These are phyloP conservation scores for Saccostrea glomerata DNA, from an alignment of 1,140 invertebrate species.

Conservation along the genomic window DNA sequence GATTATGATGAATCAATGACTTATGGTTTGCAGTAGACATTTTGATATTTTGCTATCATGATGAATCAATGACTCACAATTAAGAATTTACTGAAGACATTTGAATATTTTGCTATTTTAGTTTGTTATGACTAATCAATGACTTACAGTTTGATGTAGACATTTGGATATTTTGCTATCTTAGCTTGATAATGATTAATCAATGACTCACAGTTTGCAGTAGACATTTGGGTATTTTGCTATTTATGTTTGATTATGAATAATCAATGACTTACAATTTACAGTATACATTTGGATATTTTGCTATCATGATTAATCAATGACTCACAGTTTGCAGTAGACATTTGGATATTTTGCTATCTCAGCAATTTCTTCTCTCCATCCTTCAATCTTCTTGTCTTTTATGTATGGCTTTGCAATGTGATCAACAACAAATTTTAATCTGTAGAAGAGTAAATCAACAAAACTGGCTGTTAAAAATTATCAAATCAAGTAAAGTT, in stretches of 20 bases:
- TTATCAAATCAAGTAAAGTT: too few species aligned
- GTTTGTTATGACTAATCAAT: not conserved
- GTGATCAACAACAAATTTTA: slow-evolving; percentile 56
- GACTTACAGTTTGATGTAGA: not conserved
- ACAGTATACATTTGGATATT: not conserved
- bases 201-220: not conserved
- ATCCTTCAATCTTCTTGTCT: slow-evolving; percentile 45
- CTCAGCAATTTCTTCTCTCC: slow-evolving; percentile 56
- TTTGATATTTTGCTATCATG: not conserved
- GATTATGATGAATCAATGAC: not conserved
- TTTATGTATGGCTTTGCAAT: slow-evolving; percentile 55
- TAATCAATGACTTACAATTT: not conserved
- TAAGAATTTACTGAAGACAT: not conserved
- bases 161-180: not conserved
- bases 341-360: slow-evolving; percentile 57
- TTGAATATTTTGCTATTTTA: not conserved
- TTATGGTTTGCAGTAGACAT: not conserved
- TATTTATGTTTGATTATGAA: not conserved
- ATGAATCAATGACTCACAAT: not conserved
- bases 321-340: slow-evolving; percentile 60
- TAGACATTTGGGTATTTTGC: not conserved
- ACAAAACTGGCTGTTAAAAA: not conserved
- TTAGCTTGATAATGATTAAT: not conserved
- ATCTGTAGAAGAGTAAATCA: slow-evolving; percentile 2
- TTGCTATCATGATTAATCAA: not conserved